A percentile compares a stretch with the other conserved stretches of the same genome.
These are phyloP conservation scores for Lasius platythorax DNA, from an alignment of 2,888 invertebrate species.

Conservation along the genomic window DNA sequence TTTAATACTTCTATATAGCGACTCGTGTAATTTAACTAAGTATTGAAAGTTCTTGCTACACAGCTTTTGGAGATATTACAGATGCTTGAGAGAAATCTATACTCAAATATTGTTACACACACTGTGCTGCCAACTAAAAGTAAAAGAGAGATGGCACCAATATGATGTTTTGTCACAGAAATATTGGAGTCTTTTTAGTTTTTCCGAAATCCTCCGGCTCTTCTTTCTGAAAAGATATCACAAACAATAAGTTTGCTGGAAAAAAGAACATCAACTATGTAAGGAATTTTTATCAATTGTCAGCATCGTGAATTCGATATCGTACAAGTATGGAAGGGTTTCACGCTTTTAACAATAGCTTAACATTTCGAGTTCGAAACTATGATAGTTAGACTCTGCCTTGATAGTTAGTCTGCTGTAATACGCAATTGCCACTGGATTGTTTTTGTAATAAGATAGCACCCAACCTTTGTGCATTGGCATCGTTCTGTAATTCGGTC, in stretches of 20 bases:
- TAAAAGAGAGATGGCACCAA: neutral
- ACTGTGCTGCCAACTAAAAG: neutral
- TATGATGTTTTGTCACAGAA: neutral
- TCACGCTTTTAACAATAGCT: no score
- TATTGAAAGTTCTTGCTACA: conserved; percentile 10
- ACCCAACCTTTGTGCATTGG: no score
- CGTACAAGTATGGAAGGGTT: no score
- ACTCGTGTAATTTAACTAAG: conserved; percentile 16
- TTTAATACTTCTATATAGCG: conserved; percentile 17
- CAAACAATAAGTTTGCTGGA: neutral
- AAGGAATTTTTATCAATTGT: no score
- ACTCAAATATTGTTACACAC: neutral
- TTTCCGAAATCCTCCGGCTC: neutral
- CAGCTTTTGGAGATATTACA: neutral
- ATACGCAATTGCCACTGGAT: no score
- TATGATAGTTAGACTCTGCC: no score
- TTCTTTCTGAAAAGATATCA: conserved; percentile 8
- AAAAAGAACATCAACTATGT: neutral
- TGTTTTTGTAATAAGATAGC: no score
- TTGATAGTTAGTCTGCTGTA: no score
- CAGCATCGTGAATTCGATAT: no score
- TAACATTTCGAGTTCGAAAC: no score
- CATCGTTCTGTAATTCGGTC: no score
- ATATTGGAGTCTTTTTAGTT: neutral
- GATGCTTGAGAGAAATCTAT: neutral